Evolutionary conservation across 2,888 invertebrate genomes (phyloP).

Genomic region (Trichogramma dendrolimi): DNA sequence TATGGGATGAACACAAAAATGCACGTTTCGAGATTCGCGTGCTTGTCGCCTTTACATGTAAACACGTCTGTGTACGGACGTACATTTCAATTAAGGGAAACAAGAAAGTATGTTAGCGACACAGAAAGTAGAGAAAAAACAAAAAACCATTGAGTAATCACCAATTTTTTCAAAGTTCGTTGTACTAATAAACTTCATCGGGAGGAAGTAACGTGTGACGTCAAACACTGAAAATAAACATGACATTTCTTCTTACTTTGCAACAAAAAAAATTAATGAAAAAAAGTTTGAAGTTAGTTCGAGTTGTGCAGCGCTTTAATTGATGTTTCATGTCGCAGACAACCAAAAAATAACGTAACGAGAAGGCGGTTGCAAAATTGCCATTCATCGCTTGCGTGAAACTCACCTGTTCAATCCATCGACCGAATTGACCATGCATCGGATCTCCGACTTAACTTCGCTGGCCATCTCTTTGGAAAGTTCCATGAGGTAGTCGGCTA

Average conservation of each 20-base stretch:
- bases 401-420: constrained; percentile 57
- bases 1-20: no score
- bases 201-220: constrained; percentile 16
- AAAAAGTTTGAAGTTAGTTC: not conserved
- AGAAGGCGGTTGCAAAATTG: no score
- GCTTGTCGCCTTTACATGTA: no score
- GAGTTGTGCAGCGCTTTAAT: not conserved
- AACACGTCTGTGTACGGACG: no score
- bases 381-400: not conserved
- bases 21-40: no score
- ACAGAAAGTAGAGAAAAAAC: no score
- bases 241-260: constrained; percentile 3
- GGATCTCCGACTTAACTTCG: constrained; percentile 73
- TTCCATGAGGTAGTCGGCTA: constrained; percentile 74
- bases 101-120: no score
- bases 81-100: no score
- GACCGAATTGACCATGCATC: constrained; percentile 58
- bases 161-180: constrained; percentile 22
- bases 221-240: constrained; percentile 28
- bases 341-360: not conserved
- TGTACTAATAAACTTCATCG: constrained; percentile 24
- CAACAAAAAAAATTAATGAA: not conserved
- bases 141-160: constrained; percentile 19
- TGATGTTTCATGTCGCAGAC: not conserved
- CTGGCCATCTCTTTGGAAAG: constrained; percentile 75